Evolutionary conservation across 2,888 invertebrate genomes (phyloP).

Genomic region (Malacosoma neustria): DNA sequence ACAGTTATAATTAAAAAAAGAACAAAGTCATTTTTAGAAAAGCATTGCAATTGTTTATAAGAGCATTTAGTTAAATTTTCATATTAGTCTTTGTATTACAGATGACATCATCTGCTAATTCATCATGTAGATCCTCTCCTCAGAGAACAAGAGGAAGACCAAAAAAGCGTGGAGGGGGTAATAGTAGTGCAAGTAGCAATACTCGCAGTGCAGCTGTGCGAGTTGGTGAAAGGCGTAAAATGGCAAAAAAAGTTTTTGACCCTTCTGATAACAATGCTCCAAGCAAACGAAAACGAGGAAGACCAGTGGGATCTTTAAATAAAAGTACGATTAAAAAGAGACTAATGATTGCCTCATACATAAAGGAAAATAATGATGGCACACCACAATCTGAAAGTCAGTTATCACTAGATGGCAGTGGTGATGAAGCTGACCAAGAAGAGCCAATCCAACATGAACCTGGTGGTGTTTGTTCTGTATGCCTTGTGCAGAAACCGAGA

Average conservation of each 20-base stretch:
- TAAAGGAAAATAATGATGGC: constrained; percentile 37
- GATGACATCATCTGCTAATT: constrained; percentile 70
- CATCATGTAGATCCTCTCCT: constrained; percentile 65
- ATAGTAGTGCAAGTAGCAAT: constrained; percentile 32
- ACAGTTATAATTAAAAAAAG: too few species aligned
- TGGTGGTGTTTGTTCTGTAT: constrained; percentile 77
- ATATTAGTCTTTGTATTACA: constrained; percentile 30
- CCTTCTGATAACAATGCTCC: constrained; percentile 89
- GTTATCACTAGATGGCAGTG: constrained; percentile 56
- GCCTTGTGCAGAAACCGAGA: constrained; percentile 73
- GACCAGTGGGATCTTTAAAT: constrained; percentile 77
- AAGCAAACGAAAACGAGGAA: constrained; percentile 79
- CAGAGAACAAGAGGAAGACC: constrained; percentile 61
- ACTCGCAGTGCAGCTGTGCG: constrained; percentile 55
- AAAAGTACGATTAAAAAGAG: constrained; percentile 74
- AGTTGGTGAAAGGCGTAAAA: constrained; percentile 78
- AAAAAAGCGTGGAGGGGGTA: constrained; percentile 46
- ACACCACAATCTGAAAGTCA: constrained; percentile 53
- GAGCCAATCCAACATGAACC: constrained; percentile 55
- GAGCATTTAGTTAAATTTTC: too few species aligned
- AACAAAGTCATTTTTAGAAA: too few species aligned
- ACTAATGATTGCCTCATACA: constrained; percentile 38
- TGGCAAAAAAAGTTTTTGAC: constrained; percentile 90
- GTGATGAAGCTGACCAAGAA: constrained; percentile 57
- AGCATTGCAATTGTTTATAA: too few species aligned